phyloP scores from a whole-genome alignment of 2,113 vertebrate genomes.

The Podilymbus podiceps region DNA sequence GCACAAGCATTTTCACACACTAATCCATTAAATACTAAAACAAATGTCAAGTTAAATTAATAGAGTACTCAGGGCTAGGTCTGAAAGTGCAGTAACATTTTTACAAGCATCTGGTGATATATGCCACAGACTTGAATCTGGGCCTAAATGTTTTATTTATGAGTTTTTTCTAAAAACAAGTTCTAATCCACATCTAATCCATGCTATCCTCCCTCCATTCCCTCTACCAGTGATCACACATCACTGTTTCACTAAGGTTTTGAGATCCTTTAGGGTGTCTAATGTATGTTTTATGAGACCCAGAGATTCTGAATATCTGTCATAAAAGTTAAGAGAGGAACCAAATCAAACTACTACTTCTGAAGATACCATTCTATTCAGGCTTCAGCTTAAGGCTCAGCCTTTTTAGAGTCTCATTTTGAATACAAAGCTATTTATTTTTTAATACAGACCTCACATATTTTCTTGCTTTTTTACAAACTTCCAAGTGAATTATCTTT shows the following conservation, averaged over 20 bases:
- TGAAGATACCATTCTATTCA: not conserved
- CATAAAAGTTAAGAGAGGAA: not conserved
- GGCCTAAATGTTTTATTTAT: conserved; percentile 61
- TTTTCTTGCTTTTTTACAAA: not conserved
- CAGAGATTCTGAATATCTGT: not conserved
- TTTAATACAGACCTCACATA: not conserved
- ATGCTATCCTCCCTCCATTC: not conserved
- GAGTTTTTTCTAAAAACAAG: conserved; percentile 58
- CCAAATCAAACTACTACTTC: not conserved
- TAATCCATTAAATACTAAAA: conserved; percentile 39
- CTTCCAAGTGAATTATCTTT: not conserved
- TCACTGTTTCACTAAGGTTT: not conserved
- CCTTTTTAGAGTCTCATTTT: not conserved
- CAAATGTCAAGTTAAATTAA: conserved; percentile 57
- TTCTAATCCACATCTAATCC: conserved; percentile 58
- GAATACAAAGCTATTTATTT: not conserved
- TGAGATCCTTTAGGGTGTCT: not conserved
- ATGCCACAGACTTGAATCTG: conserved; percentile 31
- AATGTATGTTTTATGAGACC: not conserved
- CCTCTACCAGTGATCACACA: not conserved
- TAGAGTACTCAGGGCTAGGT: conserved; percentile 25
- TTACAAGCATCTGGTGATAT: conserved; percentile 64
- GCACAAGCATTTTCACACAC: conserved; percentile 40
- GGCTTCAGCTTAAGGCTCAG: not conserved
- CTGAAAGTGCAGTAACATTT: conserved; percentile 53